Evolutionary conservation across 2,113 vertebrate genomes (phyloP).

Genomic region (Sinosuthora webbiana): DNA sequence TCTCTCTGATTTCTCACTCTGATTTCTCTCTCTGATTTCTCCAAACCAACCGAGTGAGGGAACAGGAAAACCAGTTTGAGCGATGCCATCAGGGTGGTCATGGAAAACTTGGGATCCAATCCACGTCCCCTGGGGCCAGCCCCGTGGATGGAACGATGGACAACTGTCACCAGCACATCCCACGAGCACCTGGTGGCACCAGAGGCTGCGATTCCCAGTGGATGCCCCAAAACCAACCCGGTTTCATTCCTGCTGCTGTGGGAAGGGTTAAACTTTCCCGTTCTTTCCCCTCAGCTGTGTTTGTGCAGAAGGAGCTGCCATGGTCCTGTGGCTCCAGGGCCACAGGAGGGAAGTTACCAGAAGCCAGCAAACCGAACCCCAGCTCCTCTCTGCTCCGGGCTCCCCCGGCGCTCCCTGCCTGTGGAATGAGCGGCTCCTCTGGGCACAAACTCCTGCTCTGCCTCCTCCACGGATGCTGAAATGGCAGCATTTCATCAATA

Average conservation of each 20-base stretch:
- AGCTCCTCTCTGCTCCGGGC: background rate
- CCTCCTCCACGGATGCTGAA: background rate
- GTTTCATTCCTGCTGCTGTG: background rate
- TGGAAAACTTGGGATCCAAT: background rate
- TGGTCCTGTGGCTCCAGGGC: constrained; percentile 44
- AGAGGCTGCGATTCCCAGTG: background rate
- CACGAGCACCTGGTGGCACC: background rate
- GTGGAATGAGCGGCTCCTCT: background rate
- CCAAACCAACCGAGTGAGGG: background rate
- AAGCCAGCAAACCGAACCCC: background rate
- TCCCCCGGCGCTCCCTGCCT: background rate
- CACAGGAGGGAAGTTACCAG: constrained; percentile 52
- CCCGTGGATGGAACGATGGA: fast-evolving
- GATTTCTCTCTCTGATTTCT: background rate
- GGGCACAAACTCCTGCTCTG: background rate
- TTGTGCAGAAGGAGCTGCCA: constrained; percentile 59
- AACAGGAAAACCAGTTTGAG: fast-evolving
- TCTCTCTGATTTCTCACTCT: no score
- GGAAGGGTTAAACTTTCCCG: constrained; percentile 18
- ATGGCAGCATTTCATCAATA: background rate
- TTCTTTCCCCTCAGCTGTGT: background rate
- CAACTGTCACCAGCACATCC: background rate
- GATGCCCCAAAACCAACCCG: fast-evolving
- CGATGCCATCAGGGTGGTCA: background rate
- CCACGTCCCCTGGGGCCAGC: background rate